phyloP scores from a whole-genome alignment of 2,797 vertebrate species.

The Halcyon badia region DNA sequence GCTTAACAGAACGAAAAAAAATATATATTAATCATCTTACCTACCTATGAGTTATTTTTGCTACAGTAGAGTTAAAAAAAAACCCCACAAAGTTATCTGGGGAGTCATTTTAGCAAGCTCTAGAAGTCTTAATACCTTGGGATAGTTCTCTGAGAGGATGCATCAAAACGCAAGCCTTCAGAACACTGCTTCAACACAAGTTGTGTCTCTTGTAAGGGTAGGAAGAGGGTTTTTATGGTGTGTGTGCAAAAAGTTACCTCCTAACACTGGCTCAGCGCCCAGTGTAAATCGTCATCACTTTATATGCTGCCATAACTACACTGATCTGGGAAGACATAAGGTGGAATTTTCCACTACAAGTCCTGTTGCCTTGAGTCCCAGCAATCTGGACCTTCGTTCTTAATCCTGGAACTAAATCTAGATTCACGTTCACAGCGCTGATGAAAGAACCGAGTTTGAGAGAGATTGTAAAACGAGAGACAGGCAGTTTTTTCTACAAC shows the following conservation, averaged over 20 bases:
- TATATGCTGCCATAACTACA: background rate
- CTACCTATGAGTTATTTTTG: background rate
- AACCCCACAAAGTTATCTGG: background rate
- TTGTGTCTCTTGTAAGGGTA: background rate
- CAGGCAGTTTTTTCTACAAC: background rate
- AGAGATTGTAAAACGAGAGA: background rate
- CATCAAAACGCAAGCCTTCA: background rate
- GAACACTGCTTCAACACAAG: background rate
- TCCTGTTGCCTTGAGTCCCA: slow-evolving; percentile 7
- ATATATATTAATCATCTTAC: background rate
- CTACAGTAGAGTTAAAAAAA: background rate
- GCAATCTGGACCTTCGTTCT: slow-evolving; percentile 39
- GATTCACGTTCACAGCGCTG: background rate
- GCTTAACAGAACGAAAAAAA: background rate
- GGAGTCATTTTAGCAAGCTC: background rate
- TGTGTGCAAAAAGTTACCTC: slow-evolving; percentile 18
- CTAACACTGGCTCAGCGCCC: slow-evolving; percentile 45
- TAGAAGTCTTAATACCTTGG: background rate
- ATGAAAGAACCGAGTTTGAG: background rate
- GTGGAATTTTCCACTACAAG: slow-evolving; percentile 55
- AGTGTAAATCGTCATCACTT: slow-evolving; percentile 30
- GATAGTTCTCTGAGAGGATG: background rate
- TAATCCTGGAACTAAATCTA: slow-evolving; percentile 34
- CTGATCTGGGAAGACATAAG: slow-evolving; percentile 14
- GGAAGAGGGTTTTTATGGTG: background rate